Conservation (phyloP, 2,113 vertebrate species). For the Climacteris rufus region DNA sequence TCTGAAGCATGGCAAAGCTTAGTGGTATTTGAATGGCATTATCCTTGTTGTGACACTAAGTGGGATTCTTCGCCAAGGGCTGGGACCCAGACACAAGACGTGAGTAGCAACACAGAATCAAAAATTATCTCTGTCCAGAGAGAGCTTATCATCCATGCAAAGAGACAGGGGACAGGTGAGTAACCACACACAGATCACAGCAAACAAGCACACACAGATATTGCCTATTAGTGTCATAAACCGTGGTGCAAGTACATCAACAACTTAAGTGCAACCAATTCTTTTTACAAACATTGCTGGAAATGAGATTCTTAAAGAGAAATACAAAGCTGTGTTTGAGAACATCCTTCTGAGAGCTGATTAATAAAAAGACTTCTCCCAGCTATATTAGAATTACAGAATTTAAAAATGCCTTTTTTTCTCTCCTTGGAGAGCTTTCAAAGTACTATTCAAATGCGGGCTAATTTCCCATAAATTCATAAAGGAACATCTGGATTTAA, state of each 20-base stretch:
- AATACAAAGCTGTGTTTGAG: background rate
- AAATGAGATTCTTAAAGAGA: background rate
- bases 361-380: background rate
- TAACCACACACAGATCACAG: background rate
- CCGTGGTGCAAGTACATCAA: background rate
- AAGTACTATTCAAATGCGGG: slow-evolving; percentile 32
- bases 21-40: slow-evolving; percentile 8
- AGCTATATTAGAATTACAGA: background rate
- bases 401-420: background rate
- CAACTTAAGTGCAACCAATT: background rate
- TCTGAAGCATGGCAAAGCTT: background rate
- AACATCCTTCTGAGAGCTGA: background rate
- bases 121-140: background rate
- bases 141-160: background rate
- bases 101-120: background rate
- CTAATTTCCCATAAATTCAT: slow-evolving; percentile 27
- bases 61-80: background rate
- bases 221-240: background rate
- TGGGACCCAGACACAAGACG: accelerated
- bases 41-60: background rate
- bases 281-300: background rate
- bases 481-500: slow-evolving; percentile 49
- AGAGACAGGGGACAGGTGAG: background rate
- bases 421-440: slow-evolving; percentile 32
- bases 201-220: background rate